Base-by-base conservation (phyloP, 2,888 invertebrate genomes). In the Scaptomyza flava region DNA sequence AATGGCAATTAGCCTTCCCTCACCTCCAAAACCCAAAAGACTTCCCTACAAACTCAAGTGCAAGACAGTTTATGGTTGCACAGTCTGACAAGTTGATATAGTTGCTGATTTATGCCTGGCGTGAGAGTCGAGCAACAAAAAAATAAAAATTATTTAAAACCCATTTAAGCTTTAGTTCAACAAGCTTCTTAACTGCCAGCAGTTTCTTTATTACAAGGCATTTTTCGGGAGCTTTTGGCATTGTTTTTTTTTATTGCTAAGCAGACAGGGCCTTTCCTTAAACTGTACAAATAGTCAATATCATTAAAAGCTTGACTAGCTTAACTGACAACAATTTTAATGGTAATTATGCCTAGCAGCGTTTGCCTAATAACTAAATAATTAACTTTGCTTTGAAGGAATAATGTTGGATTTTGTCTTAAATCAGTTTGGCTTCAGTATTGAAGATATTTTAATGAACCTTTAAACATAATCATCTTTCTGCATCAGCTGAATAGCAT, bases 61-160 rank as follows among this genome's bases (percentile, higher is more conserved):
- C 53, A 48, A 30, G 67, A 72, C 72, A 42, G 61, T 81, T 86
- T 83, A 86, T 86, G 69, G 57, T 58, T 46, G 64, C 66, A 67
- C 59, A 48, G 11, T 47, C 46, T 4, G 14, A 31, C 31, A 31
- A 17, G 46, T 9, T 46, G 73, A 72, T 69, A 70, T 27, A 66
- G 58, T 23, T 38, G 38, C 42, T 80, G 83, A 81, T 81, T 81
- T 81, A 81, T 83, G 69, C 33, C 64, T 54, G 78, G 71, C 83
- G 71, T 58, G 78, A 74, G 86, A 85, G 73, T 72, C 75, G 64
- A 57, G 68, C 68, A 36, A n/a, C n/a, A n/a, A n/a, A n/a, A n/a
- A n/a, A 36, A n/a, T 3, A 12, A 43, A 50, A 47, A 51, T 4
- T 36, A 56, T 38, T 54, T 45, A 58, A 60, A 48, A 52, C 48